phyloP scores from a whole-genome alignment of 2,113 vertebrate genomes.

The Megaceryle torquata region DNA sequence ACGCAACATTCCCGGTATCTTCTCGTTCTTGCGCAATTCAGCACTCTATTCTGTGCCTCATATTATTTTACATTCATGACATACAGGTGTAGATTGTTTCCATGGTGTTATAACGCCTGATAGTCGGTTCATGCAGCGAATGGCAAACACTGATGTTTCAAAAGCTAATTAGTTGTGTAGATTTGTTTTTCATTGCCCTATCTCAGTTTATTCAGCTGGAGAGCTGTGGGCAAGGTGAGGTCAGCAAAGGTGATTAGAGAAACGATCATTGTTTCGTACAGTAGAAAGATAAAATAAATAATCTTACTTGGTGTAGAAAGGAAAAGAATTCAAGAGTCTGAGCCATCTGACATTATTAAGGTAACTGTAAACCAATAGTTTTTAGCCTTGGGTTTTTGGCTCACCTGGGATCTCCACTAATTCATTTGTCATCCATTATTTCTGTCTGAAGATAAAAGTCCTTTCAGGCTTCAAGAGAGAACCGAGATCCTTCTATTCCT shows the following conservation, averaged over 20 bases:
- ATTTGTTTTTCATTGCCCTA: background rate
- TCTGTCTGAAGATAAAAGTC: background rate
- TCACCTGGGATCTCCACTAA: background rate
- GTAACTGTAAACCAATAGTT: background rate
- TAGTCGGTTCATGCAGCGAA: background rate
- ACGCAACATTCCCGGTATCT: background rate
- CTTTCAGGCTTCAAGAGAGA: background rate
- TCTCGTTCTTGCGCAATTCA: background rate
- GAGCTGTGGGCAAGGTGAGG: background rate
- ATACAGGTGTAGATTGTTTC: background rate
- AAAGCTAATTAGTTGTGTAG: constrained; percentile 16
- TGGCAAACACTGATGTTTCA: background rate
- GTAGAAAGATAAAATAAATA: background rate
- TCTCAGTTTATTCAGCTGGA: constrained; percentile 28
- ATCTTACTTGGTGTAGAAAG: background rate
- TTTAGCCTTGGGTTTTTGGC: background rate
- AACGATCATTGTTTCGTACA: background rate
- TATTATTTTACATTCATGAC: background rate
- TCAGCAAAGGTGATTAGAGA: background rate
- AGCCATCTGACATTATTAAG: background rate
- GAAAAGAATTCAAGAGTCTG: background rate
- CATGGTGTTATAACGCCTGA: background rate
- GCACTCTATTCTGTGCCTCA: background rate
- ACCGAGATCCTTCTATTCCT: background rate
- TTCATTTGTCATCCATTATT: background rate